Conservation (phyloP, 2,797 vertebrate species). For the Orientallactaga sibirica region DNA sequence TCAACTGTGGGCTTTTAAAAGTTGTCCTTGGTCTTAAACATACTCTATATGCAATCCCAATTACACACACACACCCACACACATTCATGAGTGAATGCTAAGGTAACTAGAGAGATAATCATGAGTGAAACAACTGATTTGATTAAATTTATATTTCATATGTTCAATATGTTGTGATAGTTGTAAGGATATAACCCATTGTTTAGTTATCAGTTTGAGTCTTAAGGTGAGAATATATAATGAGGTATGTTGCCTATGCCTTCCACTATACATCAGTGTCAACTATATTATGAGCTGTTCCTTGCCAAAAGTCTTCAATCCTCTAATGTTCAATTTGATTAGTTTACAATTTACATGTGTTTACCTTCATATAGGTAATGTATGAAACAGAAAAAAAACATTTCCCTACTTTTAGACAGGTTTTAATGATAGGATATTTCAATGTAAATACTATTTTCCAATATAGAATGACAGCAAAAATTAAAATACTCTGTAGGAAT, state of each 20-base stretch:
- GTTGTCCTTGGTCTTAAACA: slow-evolving; percentile 1
- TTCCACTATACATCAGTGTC: neutral
- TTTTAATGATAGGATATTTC: slow-evolving; percentile 34
- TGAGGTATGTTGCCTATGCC: neutral
- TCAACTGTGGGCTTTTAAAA: slow-evolving; percentile 37
- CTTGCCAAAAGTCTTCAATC: neutral
- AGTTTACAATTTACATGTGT: slow-evolving; percentile 1
- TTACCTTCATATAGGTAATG: neutral
- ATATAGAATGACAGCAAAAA: slow-evolving; percentile 20
- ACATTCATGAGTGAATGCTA: neutral
- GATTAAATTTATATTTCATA: slow-evolving; percentile 11
- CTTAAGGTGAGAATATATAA: neutral
- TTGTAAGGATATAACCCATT: neutral
- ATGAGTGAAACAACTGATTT: neutral
- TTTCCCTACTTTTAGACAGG: slow-evolving; percentile 12
- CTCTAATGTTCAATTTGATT: slow-evolving; percentile 35
- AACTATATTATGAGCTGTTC: neutral
- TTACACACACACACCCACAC: neutral
- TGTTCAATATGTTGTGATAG: slow-evolving; percentile 35
- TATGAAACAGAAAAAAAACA: neutral
- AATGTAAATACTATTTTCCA: neutral
- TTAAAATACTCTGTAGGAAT: neutral
- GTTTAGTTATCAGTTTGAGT: neutral
- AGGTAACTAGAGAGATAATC: slow-evolving; percentile 1
- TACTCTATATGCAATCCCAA: neutral